phyloP scores from a whole-genome alignment of 2,888 invertebrate species.

The Erebia ligea region DNA sequence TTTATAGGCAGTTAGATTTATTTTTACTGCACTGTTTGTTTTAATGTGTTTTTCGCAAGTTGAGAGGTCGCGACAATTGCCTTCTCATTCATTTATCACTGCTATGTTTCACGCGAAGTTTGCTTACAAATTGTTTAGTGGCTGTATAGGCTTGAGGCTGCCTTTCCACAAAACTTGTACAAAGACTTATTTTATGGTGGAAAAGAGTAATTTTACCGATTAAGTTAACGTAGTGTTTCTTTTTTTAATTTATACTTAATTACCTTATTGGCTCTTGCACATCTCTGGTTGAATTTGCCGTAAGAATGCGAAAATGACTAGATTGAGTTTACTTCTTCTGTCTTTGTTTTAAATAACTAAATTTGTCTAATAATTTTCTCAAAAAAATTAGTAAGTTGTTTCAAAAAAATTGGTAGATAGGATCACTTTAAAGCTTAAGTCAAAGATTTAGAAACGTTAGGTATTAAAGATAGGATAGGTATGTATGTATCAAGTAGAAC shows the following conservation, averaged over 20 bases:
- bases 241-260: too few relatives aligned
- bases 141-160: neutral
- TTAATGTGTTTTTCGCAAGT: conserved; percentile 78
- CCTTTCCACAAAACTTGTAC: neutral
- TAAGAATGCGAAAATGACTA: too few relatives aligned
- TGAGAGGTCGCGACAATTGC: conserved; percentile 70
- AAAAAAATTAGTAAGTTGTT: neutral
- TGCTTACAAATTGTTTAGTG: conserved; percentile 24
- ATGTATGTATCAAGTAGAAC: conserved; percentile 38
- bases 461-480: neutral
- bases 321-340: too few relatives aligned
- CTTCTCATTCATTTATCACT: conserved; percentile 62
- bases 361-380: neutral
- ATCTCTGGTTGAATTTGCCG: too few relatives aligned
- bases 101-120: conserved; percentile 51
- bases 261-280: neutral
- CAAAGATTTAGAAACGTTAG: neutral
- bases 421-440: neutral
- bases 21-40: conserved; percentile 83
- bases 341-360: too few relatives aligned
- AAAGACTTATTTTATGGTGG: neutral
- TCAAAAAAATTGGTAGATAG: neutral
- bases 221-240: too few relatives aligned
- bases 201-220: too few relatives aligned
- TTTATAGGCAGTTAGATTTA: conserved; percentile 84